Base-by-base conservation (phyloP, 2,888 invertebrate genomes). In the Brenthis hecate region DNA sequence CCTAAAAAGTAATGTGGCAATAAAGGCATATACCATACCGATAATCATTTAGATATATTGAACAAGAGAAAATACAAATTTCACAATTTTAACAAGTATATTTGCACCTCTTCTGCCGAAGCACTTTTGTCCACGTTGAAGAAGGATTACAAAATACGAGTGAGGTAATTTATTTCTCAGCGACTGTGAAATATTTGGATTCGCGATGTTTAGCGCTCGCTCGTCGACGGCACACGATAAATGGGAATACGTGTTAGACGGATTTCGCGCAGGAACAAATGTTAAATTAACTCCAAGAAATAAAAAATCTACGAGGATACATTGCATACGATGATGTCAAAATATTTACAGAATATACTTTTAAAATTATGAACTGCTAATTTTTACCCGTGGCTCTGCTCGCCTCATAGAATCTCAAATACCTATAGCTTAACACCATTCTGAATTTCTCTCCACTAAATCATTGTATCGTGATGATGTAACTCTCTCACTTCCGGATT, bases 171-270 rank as follows among this genome's bases (percentile, higher is more conserved):
- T 70, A 70, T 67, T 67, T 56, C 56, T 32, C 50, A 67, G 70
- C 56, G 56, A 70, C 58, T 64, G 65, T 70, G 64, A 70, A 67
- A 70, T 70, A 70, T 70, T 70, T 70, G 56, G 56, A 67, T 67
- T 48, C 53, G 56, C 56, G 66, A 54, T 43, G 50, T 55, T 63
- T 66, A 50, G 55, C 63, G 28, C 58, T 54, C 36, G 50, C 50
- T 56, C 48, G 50, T 56, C 62, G 53, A 62, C 62, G 62, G 51
- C 32, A 51, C 62, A 36, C 19, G 8, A 62, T 62, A 43, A 62
- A 62, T 62, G 62, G 62, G 53, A 19, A 43, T 43, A 62, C 62
- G 43, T 62, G 32, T 53, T 54, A 62, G 62, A 62, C 62, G 54
- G 43, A 62, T 54, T 62, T 62, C 53, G 43, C 53, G 36, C 16